Base-by-base conservation (phyloP, 2,797 vertebrate genomes). In the Ciconia nigra region DNA sequence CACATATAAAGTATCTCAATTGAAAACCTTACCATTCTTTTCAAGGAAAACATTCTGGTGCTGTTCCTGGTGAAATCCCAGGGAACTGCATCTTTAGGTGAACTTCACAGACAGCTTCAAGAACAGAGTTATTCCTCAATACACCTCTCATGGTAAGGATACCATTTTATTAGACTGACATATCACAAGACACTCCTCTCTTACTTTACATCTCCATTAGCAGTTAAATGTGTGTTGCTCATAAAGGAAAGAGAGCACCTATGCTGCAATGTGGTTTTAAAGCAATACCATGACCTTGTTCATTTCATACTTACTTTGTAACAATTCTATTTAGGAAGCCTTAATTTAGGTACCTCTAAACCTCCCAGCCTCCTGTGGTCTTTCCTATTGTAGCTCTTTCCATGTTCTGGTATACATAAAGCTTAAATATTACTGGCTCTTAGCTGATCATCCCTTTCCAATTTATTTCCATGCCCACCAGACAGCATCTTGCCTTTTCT, bases 141-240 rank as follows among this genome's bases (percentile, higher is more conserved):
- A 41, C 7, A 44, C 18, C 22, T 85, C 63, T 39, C 31, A 78
- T 11, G 37, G 41, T 20, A 87, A 65, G 33, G 26, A 57, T 66
- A 62, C 7, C 6, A 33, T 76, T 87, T 79, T 41, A 54, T 70
- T 80, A 73, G 39, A 62, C 14, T 55, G 41, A 72, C 46, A 20
- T 65, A 79, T 17, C 24, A 9, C 20, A 71, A 41, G 52, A 54
- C 22, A 54, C 18, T 47, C 15, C 33, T 59, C 33, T 79, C 21
- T 67, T 59, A 37, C 44, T 86, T 83, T 80, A 84, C 18, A 25
- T 7, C 44, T 78, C 28, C 2, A 1, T 31, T 78, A 39, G 46
- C 35, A 80, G 54, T 55, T 29, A 82, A 69, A 55, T 19, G 7
- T 0, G 0, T 37, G 7, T 22, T 57, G n/a, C 29, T 52, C 4